Conservation (phyloP, 2,113 vertebrate species). For the Eclectus roratus region DNA sequence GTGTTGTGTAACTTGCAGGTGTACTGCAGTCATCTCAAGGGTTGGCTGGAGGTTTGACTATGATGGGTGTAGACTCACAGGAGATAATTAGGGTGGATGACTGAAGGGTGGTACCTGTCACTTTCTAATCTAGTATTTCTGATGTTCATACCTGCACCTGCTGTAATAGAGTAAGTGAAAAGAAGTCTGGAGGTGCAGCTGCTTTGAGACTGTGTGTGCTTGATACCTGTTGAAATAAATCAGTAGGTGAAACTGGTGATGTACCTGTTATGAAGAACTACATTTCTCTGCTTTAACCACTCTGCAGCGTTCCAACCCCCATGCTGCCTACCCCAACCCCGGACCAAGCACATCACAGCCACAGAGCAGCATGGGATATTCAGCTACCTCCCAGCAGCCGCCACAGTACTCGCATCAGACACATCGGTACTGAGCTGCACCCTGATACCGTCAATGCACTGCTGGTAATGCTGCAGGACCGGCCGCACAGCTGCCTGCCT, state of each 20-base stretch:
- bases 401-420: constrained; percentile 99
- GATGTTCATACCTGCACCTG: not conserved
- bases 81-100: not conserved
- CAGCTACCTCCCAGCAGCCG: constrained; percentile 99
- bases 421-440: constrained; percentile 92
- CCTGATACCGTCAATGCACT: constrained; percentile 68
- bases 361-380: constrained; percentile 99
- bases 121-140: not conserved
- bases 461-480: constrained; percentile 70
- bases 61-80: not conserved
- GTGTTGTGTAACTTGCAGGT: rapidly evolving
- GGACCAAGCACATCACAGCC: constrained; percentile 99
- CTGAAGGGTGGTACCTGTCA: not conserved
- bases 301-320: constrained; percentile 96
- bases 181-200: not conserved
- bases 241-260: rapidly evolving
- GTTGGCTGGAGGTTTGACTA: not conserved
- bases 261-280: not conserved
- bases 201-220: not conserved
- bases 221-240: not conserved
- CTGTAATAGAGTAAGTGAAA: not conserved
- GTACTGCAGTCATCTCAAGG: not conserved
- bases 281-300: not conserved
- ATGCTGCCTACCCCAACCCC: constrained; percentile 99
- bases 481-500: constrained; percentile 65